Evolutionary conservation across 2,797 vertebrate genomes (phyloP), one percentile per base, ranked within the genome.

Genomic region (Pseudochromis fuscus): DNA sequence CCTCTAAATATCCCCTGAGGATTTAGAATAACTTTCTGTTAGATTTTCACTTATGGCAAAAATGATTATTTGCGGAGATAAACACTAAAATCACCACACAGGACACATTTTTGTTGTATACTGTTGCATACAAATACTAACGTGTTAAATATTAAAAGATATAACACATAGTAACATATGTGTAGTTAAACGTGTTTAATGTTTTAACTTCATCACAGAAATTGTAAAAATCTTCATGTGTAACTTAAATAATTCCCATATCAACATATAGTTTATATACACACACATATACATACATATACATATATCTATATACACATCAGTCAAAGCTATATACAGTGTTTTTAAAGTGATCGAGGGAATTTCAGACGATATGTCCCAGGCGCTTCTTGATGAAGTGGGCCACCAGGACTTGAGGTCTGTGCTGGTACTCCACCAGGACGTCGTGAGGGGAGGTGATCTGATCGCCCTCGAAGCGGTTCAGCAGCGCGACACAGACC

Each of bases 391-490:
- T 94, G 88, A 98, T 97, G 61, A 96, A 96, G 73, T 93, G 87
- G 4, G 94, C 88, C 59, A 97, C 94, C 35, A 97, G 90, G 37
- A 89, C 59, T 90, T 96, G 96, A 37, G 95, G 97, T 71, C 90
- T 89, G 79, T 90, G 92, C 89, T 96, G 96, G 83, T 94, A 96
- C 59, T 97, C 95, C 59, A 89, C 46, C 72, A 97, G 91, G 72
- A 96, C 92, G 4, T 95, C 92, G 4, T 92, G 94, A 38, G 95
- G 33, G 0, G 92, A 92, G 8, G 80, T 93, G 89, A 97, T 96
- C 91, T 98, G 96, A 89, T 97, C 96, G 19, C 95, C 94, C 4
- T 96, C 86, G n/a, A 97, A 93, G 67, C 94, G 93, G 88, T 97
- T 92, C 80, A 97, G 90, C 79, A 97, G 76, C 0, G 93, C 87